Evolutionary conservation across 2,797 vertebrate species (phyloP).

Genomic region (Malacoctenus gilli): DNA sequence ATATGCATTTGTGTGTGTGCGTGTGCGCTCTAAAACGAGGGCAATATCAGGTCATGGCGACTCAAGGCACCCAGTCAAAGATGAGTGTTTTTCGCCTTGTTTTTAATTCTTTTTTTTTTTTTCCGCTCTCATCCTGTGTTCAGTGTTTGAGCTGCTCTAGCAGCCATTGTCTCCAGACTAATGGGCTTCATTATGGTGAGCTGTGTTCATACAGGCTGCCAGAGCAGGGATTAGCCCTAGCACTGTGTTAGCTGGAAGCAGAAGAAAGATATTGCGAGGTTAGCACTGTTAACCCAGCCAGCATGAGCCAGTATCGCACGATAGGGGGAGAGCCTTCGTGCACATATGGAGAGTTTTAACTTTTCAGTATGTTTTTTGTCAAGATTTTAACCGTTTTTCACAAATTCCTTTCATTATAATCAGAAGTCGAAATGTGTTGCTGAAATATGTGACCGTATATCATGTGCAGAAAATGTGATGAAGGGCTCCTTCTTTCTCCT

Average conservation of each 20-base stretch:
- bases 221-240: conserved; percentile 70
- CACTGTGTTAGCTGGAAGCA: conserved; percentile 64
- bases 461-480: not conserved
- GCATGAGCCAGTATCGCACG: conserved; percentile 25
- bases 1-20: conserved; percentile 13
- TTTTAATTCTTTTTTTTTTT: conserved; percentile 10
- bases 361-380: not conserved
- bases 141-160: conserved; percentile 62
- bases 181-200: conserved; percentile 80
- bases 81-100: conserved; percentile 16
- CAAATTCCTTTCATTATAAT: no score
- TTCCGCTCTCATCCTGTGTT: conserved; percentile 29
- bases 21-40: conserved; percentile 18
- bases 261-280: conserved; percentile 61
- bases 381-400: no score
- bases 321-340: conserved; percentile 22
- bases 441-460: not conserved
- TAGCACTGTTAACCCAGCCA: conserved; percentile 59
- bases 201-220: conserved; percentile 66
- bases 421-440: no score
- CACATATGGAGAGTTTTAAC: conserved; percentile 23
- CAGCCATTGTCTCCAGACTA: conserved; percentile 77
- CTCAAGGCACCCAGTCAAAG: conserved; percentile 37
- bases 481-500: not conserved
- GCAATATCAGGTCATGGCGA: conserved; percentile 42